Conservation (phyloP, 1,140 invertebrate genomes). For the Zaprionus ornatus region DNA sequence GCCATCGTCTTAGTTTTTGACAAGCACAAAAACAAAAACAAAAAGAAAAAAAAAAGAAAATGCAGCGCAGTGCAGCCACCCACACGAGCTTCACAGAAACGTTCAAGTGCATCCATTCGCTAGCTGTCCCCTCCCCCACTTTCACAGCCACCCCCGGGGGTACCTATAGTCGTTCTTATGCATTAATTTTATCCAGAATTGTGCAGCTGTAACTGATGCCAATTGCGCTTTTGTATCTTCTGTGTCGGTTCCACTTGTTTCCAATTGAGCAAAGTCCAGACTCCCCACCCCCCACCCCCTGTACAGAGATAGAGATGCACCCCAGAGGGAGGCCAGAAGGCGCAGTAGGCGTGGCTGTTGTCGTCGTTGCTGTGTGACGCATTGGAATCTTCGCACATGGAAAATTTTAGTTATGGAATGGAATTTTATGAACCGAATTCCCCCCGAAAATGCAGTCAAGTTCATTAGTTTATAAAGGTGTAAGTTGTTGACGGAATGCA, state of each 20-base stretch:
- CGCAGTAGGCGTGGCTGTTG: background rate
- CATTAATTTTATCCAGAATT: conserved; percentile 80
- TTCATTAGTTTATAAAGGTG: background rate
- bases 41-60: conserved; percentile 36
- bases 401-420: background rate
- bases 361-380: background rate
- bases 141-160: background rate
- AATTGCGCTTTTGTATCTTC: conserved; percentile 65
- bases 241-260: conserved; percentile 25
- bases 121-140: background rate
- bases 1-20: conserved; percentile 57
- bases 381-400: conserved; percentile 3
- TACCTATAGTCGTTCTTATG: conserved; percentile 15
- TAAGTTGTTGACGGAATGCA: conserved; percentile 12
- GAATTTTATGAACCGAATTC: conserved; percentile 1
- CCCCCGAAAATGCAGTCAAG: background rate
- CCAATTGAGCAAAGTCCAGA: conserved; percentile 51
- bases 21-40: conserved; percentile 35
- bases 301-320: background rate
- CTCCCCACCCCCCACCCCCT: background rate
- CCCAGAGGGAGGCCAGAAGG: background rate
- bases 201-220: conserved; percentile 78
- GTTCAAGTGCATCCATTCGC: conserved; percentile 55
- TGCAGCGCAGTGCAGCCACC: conserved; percentile 6
- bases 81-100: conserved; percentile 35